Conservation (phyloP, 2,797 vertebrate species). For the Sebastolobus alascanus region DNA sequence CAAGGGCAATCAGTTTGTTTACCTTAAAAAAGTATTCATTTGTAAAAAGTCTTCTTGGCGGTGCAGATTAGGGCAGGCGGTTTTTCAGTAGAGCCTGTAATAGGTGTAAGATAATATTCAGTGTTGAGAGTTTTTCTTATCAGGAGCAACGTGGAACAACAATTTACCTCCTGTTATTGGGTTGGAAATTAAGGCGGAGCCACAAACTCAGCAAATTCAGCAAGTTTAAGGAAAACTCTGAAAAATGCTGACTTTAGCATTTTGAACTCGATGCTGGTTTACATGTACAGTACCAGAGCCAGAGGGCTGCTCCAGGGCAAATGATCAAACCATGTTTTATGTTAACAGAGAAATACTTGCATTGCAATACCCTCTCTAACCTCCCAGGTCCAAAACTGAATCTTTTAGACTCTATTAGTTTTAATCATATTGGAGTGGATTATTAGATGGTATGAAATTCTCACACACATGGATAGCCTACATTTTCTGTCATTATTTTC, state of each 20-base stretch:
- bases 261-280: constrained; percentile 61
- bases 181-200: constrained; percentile 61
- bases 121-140: constrained; percentile 54
- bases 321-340: constrained; percentile 71
- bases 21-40: constrained; percentile 1
- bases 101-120: constrained; percentile 40
- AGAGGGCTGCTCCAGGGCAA: constrained; percentile 63
- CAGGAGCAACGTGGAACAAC: constrained; percentile 60
- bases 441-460: neutral
- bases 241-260: constrained; percentile 71
- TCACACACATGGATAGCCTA: neutral
- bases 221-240: constrained; percentile 66
- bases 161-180: constrained; percentile 64
- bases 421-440: constrained; percentile 2
- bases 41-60: neutral
- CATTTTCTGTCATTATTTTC: neutral
- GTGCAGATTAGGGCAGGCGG: constrained; percentile 38
- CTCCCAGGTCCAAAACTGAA: neutral
- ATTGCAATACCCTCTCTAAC: constrained; percentile 34
- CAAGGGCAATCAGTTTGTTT: constrained; percentile 10
- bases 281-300: constrained; percentile 57
- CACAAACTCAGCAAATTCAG: constrained; percentile 68
- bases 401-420: constrained; percentile 14
- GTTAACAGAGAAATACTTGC: constrained; percentile 50
- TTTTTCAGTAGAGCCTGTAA: constrained; percentile 28